phyloP scores from a whole-genome alignment of 2,113 vertebrate species.

The Rhadina sibilatrix region DNA sequence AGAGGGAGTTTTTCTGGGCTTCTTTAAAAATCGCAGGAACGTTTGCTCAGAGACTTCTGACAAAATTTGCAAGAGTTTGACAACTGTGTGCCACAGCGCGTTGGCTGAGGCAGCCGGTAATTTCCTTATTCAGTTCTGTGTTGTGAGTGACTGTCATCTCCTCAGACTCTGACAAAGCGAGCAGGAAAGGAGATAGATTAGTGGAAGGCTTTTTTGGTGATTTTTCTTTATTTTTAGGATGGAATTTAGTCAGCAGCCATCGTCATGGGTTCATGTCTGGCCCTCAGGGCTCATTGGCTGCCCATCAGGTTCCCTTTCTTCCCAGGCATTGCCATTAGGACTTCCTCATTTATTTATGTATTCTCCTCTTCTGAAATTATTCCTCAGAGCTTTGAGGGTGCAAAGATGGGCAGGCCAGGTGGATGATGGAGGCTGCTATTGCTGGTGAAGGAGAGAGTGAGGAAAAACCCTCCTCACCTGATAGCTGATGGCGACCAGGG shows the following conservation, averaged over 20 bases:
- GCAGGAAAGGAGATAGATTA: not conserved
- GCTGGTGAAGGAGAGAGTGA: not conserved
- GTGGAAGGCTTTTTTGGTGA: not conserved
- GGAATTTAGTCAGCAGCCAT: not conserved
- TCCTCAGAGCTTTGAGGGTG: not conserved
- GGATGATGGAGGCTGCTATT: not conserved
- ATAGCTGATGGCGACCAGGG: not conserved
- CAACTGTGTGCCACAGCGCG: slow-evolving; percentile 11
- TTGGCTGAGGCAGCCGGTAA: slow-evolving; percentile 54
- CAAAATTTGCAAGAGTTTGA: slow-evolving; percentile 49
- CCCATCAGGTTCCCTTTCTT: not conserved
- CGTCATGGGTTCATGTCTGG: fast-evolving
- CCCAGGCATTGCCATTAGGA: not conserved
- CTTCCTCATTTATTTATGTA: not conserved
- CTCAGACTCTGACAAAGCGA: slow-evolving; percentile 19
- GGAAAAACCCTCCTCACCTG: not conserved
- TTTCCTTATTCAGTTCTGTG: not conserved
- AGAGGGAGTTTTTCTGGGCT: not conserved
- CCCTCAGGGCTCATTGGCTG: not conserved
- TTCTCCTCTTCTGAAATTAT: not conserved
- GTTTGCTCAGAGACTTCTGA: not conserved
- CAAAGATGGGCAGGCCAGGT: not conserved
- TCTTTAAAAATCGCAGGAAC: not conserved
- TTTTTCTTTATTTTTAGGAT: not conserved
- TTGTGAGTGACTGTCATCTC: slow-evolving; percentile 34